These are phyloP conservation scores for Seriola aureovittata DNA, from an alignment of 2,113 vertebrate species.

Conservation along the genomic window DNA sequence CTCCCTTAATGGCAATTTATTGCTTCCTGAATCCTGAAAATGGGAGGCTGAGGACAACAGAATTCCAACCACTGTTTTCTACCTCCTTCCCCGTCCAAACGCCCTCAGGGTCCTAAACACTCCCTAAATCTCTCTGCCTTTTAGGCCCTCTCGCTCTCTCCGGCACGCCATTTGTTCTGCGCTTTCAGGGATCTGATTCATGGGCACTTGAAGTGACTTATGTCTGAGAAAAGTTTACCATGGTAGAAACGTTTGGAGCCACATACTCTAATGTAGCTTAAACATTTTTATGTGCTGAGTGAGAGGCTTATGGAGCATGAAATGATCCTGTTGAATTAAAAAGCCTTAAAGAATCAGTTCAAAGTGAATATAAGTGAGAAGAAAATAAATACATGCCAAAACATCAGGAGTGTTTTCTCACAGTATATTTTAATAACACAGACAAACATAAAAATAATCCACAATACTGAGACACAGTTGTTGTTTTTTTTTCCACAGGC, in stretches of 20 bases:
- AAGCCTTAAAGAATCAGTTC: not conserved
- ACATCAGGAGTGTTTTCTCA: slow-evolving; percentile 7
- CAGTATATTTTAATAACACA: slow-evolving; percentile 74
- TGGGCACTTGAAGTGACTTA: slow-evolving; percentile 69
- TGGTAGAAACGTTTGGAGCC: slow-evolving; percentile 36
- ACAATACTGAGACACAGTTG: slow-evolving; percentile 66
- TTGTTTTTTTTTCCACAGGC: slow-evolving; percentile 44
- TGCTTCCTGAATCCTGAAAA: slow-evolving; percentile 82
- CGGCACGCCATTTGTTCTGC: slow-evolving; percentile 56
- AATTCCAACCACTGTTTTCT: slow-evolving; percentile 70
- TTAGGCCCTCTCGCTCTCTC: slow-evolving; percentile 42
- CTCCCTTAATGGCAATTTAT: slow-evolving; percentile 84
- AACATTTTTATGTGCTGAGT: slow-evolving; percentile 20
- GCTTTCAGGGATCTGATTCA: slow-evolving; percentile 66
- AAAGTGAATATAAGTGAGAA: not conserved
- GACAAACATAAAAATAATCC: slow-evolving; percentile 72
- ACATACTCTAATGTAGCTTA: slow-evolving; percentile 16
- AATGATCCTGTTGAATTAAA: not conserved
- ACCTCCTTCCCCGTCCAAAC: slow-evolving; percentile 51
- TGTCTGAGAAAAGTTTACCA: slow-evolving; percentile 65
- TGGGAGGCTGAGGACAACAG: slow-evolving; percentile 72
- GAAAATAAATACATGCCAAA: not conserved
- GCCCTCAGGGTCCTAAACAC: slow-evolving; percentile 46
- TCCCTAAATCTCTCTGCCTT: slow-evolving; percentile 70
- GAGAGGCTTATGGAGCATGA: not conserved